Conservation (phyloP, 2,113 vertebrate species). For the Procavia capensis region DNA sequence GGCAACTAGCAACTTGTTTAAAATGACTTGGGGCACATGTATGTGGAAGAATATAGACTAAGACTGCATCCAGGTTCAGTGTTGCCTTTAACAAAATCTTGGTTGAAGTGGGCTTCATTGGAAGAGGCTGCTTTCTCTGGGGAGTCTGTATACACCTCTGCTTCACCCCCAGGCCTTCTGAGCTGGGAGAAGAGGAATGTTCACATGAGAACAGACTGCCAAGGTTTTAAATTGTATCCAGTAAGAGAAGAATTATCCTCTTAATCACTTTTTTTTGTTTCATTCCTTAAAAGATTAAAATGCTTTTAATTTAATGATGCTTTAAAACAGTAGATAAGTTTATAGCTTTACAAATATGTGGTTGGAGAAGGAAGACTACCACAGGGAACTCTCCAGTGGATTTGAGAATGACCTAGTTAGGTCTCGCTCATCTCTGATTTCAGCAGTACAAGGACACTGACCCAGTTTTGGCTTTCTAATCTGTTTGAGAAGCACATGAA, state of each 20-base stretch:
- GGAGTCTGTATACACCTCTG: not conserved
- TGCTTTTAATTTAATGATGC: constrained; percentile 64
- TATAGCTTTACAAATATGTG: constrained; percentile 32
- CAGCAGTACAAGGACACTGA: not conserved
- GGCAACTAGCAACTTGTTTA: not conserved
- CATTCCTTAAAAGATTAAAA: constrained; percentile 58
- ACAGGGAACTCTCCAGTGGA: not conserved
- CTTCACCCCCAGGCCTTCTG: not conserved
- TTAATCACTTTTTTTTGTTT: constrained; percentile 48
- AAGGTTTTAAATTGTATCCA: constrained; percentile 73
- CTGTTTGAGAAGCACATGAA: not conserved
- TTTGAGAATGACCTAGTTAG: not conserved
- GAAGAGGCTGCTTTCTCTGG: not conserved
- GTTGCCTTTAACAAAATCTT: not conserved
- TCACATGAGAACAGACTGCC: constrained; percentile 64
- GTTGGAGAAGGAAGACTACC: not conserved
- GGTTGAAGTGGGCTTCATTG: not conserved
- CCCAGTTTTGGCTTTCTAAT: not conserved
- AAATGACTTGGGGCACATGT: not conserved
- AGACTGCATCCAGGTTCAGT: not conserved
- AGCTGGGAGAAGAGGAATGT: constrained; percentile 73
- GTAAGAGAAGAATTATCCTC: constrained; percentile 53
- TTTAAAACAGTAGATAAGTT: constrained; percentile 40
- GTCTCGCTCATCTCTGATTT: not conserved
- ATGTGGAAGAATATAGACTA: not conserved